Conservation (phyloP, 2,113 vertebrate genomes). For the Cygnus atratus region DNA sequence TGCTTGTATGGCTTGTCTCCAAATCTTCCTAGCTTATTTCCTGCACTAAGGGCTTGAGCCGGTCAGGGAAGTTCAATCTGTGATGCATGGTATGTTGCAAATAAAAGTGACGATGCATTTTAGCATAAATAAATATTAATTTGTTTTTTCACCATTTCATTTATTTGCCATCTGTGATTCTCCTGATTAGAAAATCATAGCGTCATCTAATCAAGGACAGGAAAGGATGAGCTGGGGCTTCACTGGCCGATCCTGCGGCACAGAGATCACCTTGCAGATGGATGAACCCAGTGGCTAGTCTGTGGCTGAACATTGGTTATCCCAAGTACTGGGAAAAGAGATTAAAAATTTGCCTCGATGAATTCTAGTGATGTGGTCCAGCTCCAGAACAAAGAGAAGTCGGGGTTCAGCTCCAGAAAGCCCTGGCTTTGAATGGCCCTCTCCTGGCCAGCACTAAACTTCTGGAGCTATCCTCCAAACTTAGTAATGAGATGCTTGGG, state of each 20-base stretch:
- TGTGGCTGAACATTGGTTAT: not conserved
- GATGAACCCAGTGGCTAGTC: not conserved
- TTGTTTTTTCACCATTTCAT: not conserved
- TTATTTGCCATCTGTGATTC: not conserved
- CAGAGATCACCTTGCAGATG: not conserved
- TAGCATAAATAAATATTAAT: conserved; percentile 33
- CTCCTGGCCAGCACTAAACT: not conserved
- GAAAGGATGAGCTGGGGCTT: not conserved
- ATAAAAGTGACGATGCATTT: not conserved
- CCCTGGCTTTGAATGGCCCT: not conserved
- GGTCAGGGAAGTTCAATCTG: not conserved
- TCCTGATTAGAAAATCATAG: not conserved
- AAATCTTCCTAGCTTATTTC: not conserved
- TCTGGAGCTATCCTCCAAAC: not conserved
- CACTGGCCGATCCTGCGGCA: not conserved
- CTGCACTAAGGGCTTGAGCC: not conserved
- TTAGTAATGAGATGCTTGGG: not conserved
- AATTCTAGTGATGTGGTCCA: not conserved
- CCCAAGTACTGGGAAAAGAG: not conserved
- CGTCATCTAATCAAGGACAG: not conserved
- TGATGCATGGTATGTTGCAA: not conserved
- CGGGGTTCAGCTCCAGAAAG: not conserved
- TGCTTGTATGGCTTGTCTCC: not conserved
- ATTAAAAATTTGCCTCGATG: not conserved
- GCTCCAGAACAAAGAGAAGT: not conserved